Base-by-base conservation (phyloP, 2,888 invertebrate genomes). In the Leucophora obtusa region DNA sequence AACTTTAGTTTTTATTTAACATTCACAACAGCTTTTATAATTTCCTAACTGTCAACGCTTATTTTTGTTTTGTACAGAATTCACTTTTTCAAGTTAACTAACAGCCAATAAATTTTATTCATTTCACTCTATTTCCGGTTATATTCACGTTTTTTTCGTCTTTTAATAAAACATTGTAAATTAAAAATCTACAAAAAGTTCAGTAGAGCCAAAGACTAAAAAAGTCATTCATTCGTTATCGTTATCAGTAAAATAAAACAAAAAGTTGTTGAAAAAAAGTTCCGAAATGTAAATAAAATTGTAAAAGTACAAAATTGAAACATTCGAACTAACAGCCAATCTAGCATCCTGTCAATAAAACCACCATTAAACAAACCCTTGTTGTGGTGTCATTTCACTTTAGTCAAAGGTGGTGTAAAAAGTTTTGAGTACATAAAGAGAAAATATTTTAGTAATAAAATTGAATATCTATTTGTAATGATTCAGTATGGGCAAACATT, bases 71-170 rank as follows among this genome's bases (percentile, higher is more conserved):
- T 38, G 1, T 11, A 11, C 11, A 11, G 38, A 11, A 11, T 38
- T 1, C 0, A 15, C 2, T 21, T n/a, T 51, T 73, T 58, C 1
- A 58, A 70, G 56, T 76, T 70, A 70, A 76, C 65, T 70, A 43
- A 59, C 70, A 74, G 50, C 70, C 74, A 74, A 79, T 79, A 70
- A 70, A 79, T 75, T 71, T 62, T 60, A 56, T 59, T 58, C 7
- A 54, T 54, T 59, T 54, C 65, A 60, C 33, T 74, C 65, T 66
- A 66, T 62, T 71, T 74, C 70, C 79, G 54, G 35, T 54, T 54
- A 63, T 65, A 58, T 74, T 18, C 17, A 5, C 14, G 0, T 21
- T 54, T 59, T 76, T 54, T 59, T 76, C 53, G 33, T 58, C 56
- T 50, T 75, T 66, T 75, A 68, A 70, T 79, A 56, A 66, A 70